phyloP scores from a whole-genome alignment of 2,888 invertebrate species.

The Trachelus stipa region DNA sequence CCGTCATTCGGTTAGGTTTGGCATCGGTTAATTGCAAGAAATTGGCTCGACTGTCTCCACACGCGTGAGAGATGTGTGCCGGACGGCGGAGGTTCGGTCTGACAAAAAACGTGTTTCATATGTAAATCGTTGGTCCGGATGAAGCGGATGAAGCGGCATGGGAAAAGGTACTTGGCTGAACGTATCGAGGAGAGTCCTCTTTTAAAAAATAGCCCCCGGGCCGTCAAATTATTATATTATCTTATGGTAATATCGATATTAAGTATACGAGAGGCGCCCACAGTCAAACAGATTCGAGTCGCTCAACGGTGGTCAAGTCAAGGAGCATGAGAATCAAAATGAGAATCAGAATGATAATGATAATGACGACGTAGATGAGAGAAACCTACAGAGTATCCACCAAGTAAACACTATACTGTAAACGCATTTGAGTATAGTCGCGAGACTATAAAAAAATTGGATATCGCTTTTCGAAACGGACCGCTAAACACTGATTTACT shows the following conservation, averaged over 20 bases:
- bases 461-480: background rate
- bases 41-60: constrained; percentile 40
- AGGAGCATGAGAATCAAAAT: background rate
- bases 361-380: constrained; percentile 5
- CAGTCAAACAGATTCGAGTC: background rate
- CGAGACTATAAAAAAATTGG: background rate
- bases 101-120: constrained; percentile 42
- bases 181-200: constrained; percentile 16
- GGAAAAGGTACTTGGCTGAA: constrained; percentile 17
- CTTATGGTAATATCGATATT: constrained; percentile 42
- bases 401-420: background rate
- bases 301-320: background rate
- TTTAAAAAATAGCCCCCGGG: constrained; percentile 37
- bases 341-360: constrained; percentile 4
- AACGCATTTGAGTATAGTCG: background rate
- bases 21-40: constrained; percentile 37
- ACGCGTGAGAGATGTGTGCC: constrained; percentile 19
- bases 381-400: background rate
- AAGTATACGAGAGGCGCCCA: constrained; percentile 21
- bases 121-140: constrained; percentile 40
- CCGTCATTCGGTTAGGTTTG: background rate
- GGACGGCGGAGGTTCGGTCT: constrained; percentile 26
- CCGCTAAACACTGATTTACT: background rate
- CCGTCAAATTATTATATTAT: constrained; percentile 46
- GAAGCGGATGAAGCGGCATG: constrained; percentile 18